Evolutionary conservation across 2,797 vertebrate species (phyloP), one percentile per base, ranked within the genome.

Genomic region (Cuniculus paca): DNA sequence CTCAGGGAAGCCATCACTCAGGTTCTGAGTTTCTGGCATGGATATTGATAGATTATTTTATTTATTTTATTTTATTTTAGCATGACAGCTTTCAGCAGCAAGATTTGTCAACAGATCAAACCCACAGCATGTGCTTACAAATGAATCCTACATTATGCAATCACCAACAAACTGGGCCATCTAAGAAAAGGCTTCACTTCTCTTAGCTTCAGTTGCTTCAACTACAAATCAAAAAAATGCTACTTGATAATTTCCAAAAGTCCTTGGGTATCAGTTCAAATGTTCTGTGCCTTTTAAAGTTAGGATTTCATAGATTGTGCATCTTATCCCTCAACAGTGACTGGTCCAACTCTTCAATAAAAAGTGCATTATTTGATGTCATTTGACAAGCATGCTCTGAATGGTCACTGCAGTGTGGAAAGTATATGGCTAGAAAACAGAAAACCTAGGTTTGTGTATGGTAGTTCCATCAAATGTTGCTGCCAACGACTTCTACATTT

Each of bases 161-260:
- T 77, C 68, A 78, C 16, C 28, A 70, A 34, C 24, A 70, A 70
- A 24, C 48, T 65, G 45, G 31, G 17, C 34, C 48, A 42, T 77
- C 42, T 84, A 28, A 6, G 60, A 80, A 92, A 92, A 61, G 6
- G 16, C 42, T 91, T 80, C n/a, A 13, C 5, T 86, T 92, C 19
- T 84, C 68, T 94, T 81, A 82, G 26, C 72, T 31, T 94, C 20
- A 65, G 8, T 91, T 77, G 90, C 48, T 94, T 93, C 48, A 88
- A 65, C 26, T 78, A 26, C 82, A 94, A 92, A 58, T 95, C 56
- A 88, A 90, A 90, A 28, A 79, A 86, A 68, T 39, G 13, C 10
- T 78, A 60, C 4, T 94, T 24, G 56, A 6, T 72, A 92, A 86
- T 72, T 90, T 94, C 22, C 50, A 58, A 36, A 95, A 50, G 52